Base-by-base conservation (phyloP, 2,888 invertebrate genomes). In the Hymenopus coronatus region DNA sequence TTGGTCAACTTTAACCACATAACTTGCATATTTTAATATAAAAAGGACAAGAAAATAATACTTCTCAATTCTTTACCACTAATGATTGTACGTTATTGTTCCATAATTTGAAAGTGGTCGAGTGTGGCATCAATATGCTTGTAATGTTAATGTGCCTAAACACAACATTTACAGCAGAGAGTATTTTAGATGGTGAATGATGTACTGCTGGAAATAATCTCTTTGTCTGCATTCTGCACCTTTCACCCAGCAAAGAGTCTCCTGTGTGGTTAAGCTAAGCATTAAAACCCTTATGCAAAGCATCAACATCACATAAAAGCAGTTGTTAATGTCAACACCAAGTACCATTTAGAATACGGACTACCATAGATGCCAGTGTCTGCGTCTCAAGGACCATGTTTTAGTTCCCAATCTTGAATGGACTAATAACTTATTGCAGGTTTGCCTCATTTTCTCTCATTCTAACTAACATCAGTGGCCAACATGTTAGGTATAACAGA, bases 71-170 rank as follows among this genome's bases (percentile, higher is more conserved):
- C 88, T 88, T 89, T 89, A 89, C 86, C 86, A 89, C 89, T 89
- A 89, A 89, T 89, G 89, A 89, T 89, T 89, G 89, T 89, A 89
- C 89, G 33, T 89, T 89, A 87, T 88, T 89, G 88, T 89, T 89
- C 89, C 89, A 88, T 89, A 89, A 87, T 88, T 89, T 89, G 82
- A 86, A 86, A 82, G 86, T 89, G 89, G 85, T 89, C 86, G 86
- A 83, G 83, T 83, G 89, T 86, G 86, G 70, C 81, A 70, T 86
- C 27, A 81, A n/a, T 40, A 54, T 85, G 85, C 28, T 54, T 86
- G 70, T 27, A 86, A 70, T 28, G 28, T 86, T 70, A 25, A 70
- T 85, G 46, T 85, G 85, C 54, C 85, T 85, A 85, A 70, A 86
- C 86, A 86, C 54, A 54, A 86, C 86, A 86, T 70, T 28, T 86